These are phyloP conservation scores for Alcedo quadribrachys DNA, from an alignment of 2,797 vertebrate genomes.

Conservation along the genomic window DNA sequence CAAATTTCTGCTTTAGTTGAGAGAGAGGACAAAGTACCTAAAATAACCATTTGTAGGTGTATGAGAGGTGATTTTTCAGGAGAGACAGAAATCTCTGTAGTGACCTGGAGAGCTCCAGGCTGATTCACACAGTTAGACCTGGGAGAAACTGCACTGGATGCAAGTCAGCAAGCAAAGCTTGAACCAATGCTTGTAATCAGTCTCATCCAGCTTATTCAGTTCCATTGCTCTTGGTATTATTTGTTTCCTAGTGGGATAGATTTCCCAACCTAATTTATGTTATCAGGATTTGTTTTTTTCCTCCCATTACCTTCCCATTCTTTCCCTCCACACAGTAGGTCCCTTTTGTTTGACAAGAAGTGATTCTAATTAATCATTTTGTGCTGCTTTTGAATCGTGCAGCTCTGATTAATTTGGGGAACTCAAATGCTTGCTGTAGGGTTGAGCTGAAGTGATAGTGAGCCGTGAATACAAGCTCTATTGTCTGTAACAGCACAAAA, in stretches of 20 bases:
- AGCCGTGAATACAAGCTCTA: background rate
- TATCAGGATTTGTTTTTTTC: slow-evolving; percentile 11
- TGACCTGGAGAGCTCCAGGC: background rate
- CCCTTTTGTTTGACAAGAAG: slow-evolving; percentile 46
- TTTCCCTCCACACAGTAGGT: slow-evolving; percentile 15
- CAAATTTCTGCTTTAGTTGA: background rate
- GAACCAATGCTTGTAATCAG: background rate
- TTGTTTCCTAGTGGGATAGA: slow-evolving; percentile 29
- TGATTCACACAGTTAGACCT: background rate
- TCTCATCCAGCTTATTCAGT: background rate
- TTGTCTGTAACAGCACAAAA: slow-evolving; percentile 26
- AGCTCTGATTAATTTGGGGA: slow-evolving; percentile 40
- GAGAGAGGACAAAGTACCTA: background rate
- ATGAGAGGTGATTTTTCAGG: background rate
- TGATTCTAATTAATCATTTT: slow-evolving; percentile 73
- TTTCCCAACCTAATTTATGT: slow-evolving; percentile 53
- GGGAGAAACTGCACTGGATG: background rate
- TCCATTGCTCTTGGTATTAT: background rate
- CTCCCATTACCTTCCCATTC: slow-evolving; percentile 30
- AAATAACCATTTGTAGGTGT: background rate
- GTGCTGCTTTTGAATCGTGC: slow-evolving; percentile 33
- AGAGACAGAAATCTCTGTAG: background rate
- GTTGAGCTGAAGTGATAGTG: slow-evolving; percentile 10
- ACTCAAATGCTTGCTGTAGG: background rate
- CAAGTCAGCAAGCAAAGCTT: background rate